Conservation (phyloP, 92 coral and sea anemone species). For the Parazoanthus darwini region DNA sequence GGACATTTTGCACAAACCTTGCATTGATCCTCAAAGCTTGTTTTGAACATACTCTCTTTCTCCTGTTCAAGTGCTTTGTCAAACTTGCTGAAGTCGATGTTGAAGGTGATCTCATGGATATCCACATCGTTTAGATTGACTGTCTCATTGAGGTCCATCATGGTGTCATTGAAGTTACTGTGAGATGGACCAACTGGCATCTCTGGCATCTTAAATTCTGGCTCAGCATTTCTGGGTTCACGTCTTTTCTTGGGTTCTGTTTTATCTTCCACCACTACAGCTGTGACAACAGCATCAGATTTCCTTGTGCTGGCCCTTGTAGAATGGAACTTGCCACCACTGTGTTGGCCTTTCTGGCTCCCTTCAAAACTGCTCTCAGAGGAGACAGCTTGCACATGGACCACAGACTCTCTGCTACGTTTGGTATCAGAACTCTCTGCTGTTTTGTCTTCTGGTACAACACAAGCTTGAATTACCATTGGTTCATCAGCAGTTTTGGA, state of each 20-base stretch:
- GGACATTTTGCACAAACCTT: conserved; percentile 28
- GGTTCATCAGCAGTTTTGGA: conserved; percentile 29
- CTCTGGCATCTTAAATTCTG: conserved; percentile 49
- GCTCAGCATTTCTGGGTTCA: conserved; percentile 36
- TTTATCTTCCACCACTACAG: conserved; percentile 35
- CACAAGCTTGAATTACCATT: conserved; percentile 55
- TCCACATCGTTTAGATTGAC: conserved; percentile 80
- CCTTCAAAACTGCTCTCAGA: conserved; percentile 9
- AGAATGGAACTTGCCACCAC: conserved; percentile 1
- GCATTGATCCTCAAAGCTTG: conserved; percentile 86
- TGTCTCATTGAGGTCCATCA: conserved; percentile 72
- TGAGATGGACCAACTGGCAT: not conserved
- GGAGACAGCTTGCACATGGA: conserved; percentile 55
- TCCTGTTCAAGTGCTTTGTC: conserved; percentile 86
- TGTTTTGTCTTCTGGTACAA: conserved; percentile 25
- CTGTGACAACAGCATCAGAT: conserved; percentile 36
- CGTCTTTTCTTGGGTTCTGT: conserved; percentile 5
- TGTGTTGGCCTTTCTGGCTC: conserved; percentile 13
- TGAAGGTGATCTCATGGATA: conserved; percentile 95
- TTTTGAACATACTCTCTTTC: conserved; percentile 77
- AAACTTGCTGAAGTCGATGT: conserved; percentile 90
- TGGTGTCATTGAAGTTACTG: conserved; percentile 42
- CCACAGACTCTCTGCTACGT: conserved; percentile 36
- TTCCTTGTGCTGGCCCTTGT: not conserved
- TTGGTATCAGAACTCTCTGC: conserved; percentile 10